phyloP scores from a whole-genome alignment of 2,113 vertebrate species.

The Dolichotis patagonum region DNA sequence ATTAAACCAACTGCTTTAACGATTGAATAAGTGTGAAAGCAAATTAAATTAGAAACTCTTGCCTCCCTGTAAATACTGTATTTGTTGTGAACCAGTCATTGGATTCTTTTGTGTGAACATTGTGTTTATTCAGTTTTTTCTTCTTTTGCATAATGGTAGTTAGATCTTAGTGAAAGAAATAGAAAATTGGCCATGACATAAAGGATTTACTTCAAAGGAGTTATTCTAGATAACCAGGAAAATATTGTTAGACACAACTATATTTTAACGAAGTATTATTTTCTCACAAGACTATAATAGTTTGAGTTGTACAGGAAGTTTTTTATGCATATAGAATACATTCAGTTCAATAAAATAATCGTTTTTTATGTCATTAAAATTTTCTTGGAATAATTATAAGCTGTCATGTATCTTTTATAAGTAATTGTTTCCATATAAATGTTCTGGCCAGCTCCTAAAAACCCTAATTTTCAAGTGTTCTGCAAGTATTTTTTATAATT shows the following conservation, averaged over 20 bases:
- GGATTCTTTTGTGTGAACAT: conserved; percentile 36
- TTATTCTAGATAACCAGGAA: conserved; percentile 37
- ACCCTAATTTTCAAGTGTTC: not conserved
- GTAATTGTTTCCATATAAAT: not conserved
- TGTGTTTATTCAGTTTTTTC: conserved; percentile 45
- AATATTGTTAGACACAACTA: conserved; percentile 48
- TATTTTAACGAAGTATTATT: conserved; percentile 52
- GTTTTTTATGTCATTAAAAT: conserved; percentile 45
- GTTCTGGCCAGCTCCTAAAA: not conserved
- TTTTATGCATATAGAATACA: not conserved
- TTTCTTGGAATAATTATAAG: conserved; percentile 33
- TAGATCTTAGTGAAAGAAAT: conserved; percentile 66
- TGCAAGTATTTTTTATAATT: too few relatives aligned
- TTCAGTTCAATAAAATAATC: conserved; percentile 47
- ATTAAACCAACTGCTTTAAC: conserved; percentile 55
- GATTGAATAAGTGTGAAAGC: conserved; percentile 41
- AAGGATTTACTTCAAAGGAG: conserved; percentile 64
- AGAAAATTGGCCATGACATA: conserved; percentile 59
- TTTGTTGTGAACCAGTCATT: conserved; percentile 44
- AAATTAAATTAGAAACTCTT: conserved; percentile 61
- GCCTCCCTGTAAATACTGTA: conserved; percentile 46
- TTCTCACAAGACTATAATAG: not conserved
- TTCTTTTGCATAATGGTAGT: conserved; percentile 28
- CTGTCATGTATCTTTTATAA: conserved; percentile 31
- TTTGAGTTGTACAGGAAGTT: not conserved